phyloP scores from a whole-genome alignment of 2,797 vertebrate species.

The Euphonia xanthogaster region DNA sequence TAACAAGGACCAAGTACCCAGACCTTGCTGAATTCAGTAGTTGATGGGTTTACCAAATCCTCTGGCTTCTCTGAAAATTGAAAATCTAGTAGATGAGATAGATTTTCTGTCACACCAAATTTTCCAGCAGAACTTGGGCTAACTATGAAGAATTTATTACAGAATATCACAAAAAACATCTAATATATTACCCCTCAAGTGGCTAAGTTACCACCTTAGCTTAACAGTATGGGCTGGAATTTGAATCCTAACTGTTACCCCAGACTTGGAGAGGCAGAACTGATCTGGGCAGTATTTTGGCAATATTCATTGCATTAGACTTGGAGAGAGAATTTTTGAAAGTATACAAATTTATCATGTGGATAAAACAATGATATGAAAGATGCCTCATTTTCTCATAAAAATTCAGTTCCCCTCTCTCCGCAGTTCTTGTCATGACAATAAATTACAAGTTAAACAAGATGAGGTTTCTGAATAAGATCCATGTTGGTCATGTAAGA shows the following conservation, averaged over 20 bases:
- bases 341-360: not conserved
- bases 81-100: not conserved
- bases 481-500: not conserved
- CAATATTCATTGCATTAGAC: not conserved
- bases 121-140: not conserved
- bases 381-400: not conserved
- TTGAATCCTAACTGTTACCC: not conserved
- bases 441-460: not conserved
- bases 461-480: not conserved
- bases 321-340: not conserved
- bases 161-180: not conserved
- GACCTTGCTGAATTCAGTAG: not conserved
- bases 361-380: not conserved
- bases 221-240: not conserved
- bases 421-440: not conserved
- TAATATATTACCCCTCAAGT: not conserved
- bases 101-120: not conserved
- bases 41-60: not conserved
- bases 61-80: not conserved
- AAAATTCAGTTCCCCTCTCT: not conserved
- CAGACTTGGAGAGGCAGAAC: not conserved
- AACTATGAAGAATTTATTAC: not conserved
- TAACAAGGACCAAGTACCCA: not conserved
- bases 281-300: not conserved
- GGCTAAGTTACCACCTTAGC: not conserved